Base-by-base conservation (phyloP, 2,113 vertebrate species). In the Nycticryphes semicollaris region DNA sequence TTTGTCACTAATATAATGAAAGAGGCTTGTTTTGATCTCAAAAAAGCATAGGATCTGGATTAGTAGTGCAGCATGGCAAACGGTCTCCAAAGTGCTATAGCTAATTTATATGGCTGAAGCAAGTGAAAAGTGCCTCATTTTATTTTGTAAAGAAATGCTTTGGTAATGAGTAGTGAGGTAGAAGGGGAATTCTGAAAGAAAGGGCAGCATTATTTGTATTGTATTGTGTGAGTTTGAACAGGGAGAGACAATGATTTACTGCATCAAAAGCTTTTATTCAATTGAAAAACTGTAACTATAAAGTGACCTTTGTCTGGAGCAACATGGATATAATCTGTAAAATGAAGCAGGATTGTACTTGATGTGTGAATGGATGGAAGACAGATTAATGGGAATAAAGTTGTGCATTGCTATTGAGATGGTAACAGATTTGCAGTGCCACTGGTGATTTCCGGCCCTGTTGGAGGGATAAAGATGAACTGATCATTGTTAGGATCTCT, bases 251-350 rank as follows among this genome's bases (percentile, higher is more conserved):
- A 92, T 95, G 87, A 96, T 95, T 92, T 94, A 94, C 89, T 94
- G 73, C 95, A 94, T 96, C 93, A 96, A 97, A 97, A 97, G 96
- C 93, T 94, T 94, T 94, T 84, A 96, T 97, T 96, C 91, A 94
- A 0, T 63, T 93, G 89, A 91, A 91, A 81, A 94, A 94, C 96
- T 97, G 95, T 97, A 96, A 95, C 93, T 95, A 96, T 96, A 67
- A 96, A 96, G 89, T 97, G 96, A 98, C 96, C 97, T 97, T 98
- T 98, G 98, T 98, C 93, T 97, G 73, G 80, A 97, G 85, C 96
- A 97, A 95, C 96, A 92, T 93, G 95, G 89, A 94, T 76, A 62
- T 96, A 97, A 97, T 97, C 90, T 97, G 96, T 97, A 97, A 98
- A 98, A 97, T 97, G 97, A 97, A 98, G 94, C 94, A 96, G 94